Evolutionary conservation across 1,140 invertebrate genomes (phyloP).

Genomic region (Papilio helenus): DNA sequence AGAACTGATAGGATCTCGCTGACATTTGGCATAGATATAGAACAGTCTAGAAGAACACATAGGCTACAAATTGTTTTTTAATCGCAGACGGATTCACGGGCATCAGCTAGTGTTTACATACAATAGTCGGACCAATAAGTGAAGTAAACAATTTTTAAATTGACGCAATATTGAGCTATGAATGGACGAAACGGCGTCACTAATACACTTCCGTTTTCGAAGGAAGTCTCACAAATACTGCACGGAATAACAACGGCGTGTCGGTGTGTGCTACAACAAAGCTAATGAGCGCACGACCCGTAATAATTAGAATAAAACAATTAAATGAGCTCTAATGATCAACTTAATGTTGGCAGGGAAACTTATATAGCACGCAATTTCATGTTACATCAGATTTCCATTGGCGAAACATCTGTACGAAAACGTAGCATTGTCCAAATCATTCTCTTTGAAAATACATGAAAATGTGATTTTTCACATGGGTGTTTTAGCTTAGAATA

Average conservation of each 20-base stretch:
- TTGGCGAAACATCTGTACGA: neutral
- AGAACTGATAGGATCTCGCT: too few relatives aligned
- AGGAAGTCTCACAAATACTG: slow-evolving; percentile 39
- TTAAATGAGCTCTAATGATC: neutral
- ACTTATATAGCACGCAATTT: neutral
- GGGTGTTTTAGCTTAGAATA: too few relatives aligned
- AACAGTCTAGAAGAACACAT: too few relatives aligned
- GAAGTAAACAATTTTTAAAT: slow-evolving; percentile 32
- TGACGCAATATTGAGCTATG: slow-evolving; percentile 15
- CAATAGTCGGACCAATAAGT: neutral
- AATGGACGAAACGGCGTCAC: slow-evolving; percentile 38
- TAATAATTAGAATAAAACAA: slow-evolving; percentile 37
- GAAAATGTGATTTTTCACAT: too few relatives aligned
- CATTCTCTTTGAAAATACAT: too few relatives aligned
- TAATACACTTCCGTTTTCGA: slow-evolving; percentile 34
- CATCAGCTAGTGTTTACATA: too few relatives aligned
- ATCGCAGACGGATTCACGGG: too few relatives aligned
- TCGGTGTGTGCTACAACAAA: slow-evolving; percentile 33
- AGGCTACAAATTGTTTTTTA: too few relatives aligned
- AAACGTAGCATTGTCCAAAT: too few relatives aligned
- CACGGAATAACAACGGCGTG: slow-evolving; percentile 35
- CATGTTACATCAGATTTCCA: neutral
- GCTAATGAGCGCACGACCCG: slow-evolving; percentile 34
- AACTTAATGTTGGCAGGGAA: neutral
- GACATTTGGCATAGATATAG: too few relatives aligned